Evolutionary conservation across 2,888 invertebrate species (phyloP).

Genomic region (Phragmatobia fuliginosa): DNA sequence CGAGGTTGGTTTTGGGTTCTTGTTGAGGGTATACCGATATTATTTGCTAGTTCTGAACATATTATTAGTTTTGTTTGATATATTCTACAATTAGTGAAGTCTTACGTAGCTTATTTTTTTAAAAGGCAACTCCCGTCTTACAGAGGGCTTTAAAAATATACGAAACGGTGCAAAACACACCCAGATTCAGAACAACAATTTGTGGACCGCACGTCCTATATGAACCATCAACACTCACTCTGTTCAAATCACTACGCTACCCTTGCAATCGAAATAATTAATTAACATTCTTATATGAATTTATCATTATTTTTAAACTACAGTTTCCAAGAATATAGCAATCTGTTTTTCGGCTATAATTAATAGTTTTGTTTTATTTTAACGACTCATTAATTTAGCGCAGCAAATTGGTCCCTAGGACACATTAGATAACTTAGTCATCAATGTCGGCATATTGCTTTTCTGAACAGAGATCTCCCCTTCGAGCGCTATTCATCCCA

Average conservation of each 20-base stretch:
- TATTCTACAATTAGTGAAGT: background rate
- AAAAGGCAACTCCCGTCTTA: no score
- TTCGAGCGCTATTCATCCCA: no score
- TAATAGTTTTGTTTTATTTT: background rate
- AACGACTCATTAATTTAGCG: background rate
- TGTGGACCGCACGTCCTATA: no score
- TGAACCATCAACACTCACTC: no score
- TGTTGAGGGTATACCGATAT: background rate
- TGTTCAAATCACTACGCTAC: no score
- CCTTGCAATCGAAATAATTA: no score
- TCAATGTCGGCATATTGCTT: background rate
- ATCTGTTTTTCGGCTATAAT: background rate
- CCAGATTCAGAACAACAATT: no score
- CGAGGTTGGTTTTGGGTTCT: constrained; percentile 64
- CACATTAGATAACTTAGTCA: background rate
- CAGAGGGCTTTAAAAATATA: no score
- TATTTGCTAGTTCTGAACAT: background rate
- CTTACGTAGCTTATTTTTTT: no score
- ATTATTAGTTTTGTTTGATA: background rate
- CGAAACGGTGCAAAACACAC: no score
- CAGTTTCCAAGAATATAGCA: background rate
- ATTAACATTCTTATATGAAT: background rate
- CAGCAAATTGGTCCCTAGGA: background rate
- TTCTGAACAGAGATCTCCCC: no score
- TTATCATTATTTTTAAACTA: background rate